Base-by-base conservation (phyloP, 1,140 invertebrate species). In the Anastrepha obliqua region DNA sequence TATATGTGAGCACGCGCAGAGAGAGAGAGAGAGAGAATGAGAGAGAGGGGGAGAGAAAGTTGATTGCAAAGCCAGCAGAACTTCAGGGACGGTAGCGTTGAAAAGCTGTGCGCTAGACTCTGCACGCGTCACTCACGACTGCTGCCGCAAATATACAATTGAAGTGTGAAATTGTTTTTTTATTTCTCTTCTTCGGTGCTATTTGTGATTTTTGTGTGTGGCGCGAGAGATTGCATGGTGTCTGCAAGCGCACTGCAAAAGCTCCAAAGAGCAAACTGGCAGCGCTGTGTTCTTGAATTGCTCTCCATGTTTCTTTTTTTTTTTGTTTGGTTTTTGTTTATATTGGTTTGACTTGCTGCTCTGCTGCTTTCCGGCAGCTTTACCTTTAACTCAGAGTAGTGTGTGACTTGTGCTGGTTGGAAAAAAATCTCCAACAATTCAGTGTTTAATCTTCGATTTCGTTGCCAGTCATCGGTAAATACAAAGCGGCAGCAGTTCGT, bases 391-490 rank as follows among this genome's bases (percentile, higher is more conserved):
- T 47, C 44, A 74, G 70, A 15, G 8, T 5, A 64, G 60, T 64
- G 4, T 64, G 60, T 55, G 51, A 55, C 51, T 55, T 8, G 7
- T 13, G n/a, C 17, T 81, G 17, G 47, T 55, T 81, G 74, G 74
- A 20, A 51, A 55, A 55, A 55, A 81, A 81, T 29, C 51, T 55
- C 51, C 74, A 81, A 51, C 51, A 55, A 29, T 58, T 7, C 17
- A 55, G 20, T 51, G 47, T 81, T 55, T 11, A 47, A 47, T 44
- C 74, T 55, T 81, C 74, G 74, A 81, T 81, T 81, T 20, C 47
- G 74, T 42, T 51, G 42, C 47, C 47, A 55, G 74, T 81, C 51
- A 81, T 55, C 47, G 20, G 74, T 55, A 20, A 81, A 81, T 47
- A 74, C 7, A 74, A 44, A 74, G 39, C 42, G 39, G 39, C 42